Percentiles rank a stretch among this genome's conserved stretches.
These are phyloP conservation scores for Pachyseris speciosa DNA, from an alignment of 64 coral and sea anemone genomes.

Conservation along the genomic window DNA sequence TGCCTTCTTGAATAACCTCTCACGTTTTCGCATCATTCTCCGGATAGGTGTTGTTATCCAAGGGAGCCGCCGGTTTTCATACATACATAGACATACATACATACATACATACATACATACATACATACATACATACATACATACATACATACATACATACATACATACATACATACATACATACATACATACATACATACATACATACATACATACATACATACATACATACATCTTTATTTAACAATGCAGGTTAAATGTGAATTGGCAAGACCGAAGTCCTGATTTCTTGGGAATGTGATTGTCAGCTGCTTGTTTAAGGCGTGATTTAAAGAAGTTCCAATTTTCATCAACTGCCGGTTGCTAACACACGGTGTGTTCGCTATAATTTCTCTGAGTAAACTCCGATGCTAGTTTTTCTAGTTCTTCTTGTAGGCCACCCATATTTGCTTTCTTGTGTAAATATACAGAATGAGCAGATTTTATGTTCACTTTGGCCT, in stretches of 20 bases:
- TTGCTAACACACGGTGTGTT: too few species aligned
- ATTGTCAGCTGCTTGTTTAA: constrained; percentile 44
- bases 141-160: too few species aligned
- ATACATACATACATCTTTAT: too few species aligned
- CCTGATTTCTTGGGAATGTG: constrained; percentile 25
- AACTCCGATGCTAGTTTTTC: constrained; percentile 25
- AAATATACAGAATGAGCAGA: constrained; percentile 11
- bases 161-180: too few species aligned
- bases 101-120: too few species aligned
- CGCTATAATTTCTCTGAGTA: constrained; percentile 12
- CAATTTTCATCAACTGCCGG: constrained; percentile 52
- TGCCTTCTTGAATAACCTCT: constrained; percentile 27
- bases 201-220: too few species aligned
- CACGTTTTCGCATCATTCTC: constrained; percentile 49
- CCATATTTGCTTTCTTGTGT: constrained; percentile 39
- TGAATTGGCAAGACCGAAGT: too few species aligned
- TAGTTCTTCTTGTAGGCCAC: constrained; percentile 33
- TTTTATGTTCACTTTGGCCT: constrained; percentile 19
- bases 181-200: too few species aligned
- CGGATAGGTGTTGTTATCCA: constrained; percentile 32
- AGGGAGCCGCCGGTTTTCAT: constrained; percentile 23
- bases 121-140: too few species aligned
- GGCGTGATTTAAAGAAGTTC: constrained; percentile 25
- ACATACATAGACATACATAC: too few species aligned
- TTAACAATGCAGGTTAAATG: too few species aligned